Evolutionary conservation across 2,797 vertebrate species (phyloP).

Genomic region (Spheniscus humboldti): DNA sequence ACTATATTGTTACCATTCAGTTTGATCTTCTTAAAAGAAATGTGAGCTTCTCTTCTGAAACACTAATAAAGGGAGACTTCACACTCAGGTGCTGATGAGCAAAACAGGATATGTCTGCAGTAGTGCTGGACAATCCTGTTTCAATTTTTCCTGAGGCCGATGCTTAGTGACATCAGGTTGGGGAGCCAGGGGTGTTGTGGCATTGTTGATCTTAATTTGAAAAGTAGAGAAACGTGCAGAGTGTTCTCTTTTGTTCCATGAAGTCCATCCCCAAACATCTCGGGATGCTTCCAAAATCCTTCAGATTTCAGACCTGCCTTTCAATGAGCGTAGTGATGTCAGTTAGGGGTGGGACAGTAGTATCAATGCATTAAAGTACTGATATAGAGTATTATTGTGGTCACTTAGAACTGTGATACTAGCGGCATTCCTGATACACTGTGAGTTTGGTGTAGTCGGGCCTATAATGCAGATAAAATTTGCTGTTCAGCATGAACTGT

Average conservation of each 20-base stretch:
- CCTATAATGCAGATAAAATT: not conserved
- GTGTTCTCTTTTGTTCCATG: not conserved
- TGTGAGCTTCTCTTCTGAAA: not conserved
- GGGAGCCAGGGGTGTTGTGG: not conserved
- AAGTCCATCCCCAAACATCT: not conserved
- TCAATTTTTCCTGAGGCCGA: rapidly evolving
- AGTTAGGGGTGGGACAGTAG: not conserved
- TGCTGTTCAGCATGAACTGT: not conserved
- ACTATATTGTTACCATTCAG: not conserved
- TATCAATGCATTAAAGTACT: not conserved
- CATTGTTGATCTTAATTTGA: not conserved
- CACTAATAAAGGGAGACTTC: not conserved
- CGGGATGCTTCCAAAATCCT: not conserved
- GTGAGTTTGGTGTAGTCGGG: not conserved
- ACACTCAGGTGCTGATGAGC: not conserved
- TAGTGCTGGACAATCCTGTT: not conserved
- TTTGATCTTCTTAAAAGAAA: not conserved
- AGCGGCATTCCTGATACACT: not conserved
- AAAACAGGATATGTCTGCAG: not conserved
- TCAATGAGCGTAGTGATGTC: not conserved
- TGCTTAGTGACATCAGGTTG: not conserved
- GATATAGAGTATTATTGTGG: not conserved
- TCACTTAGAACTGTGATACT: not conserved
- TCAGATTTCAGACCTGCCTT: not conserved
- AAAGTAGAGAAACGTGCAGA: not conserved